Base-by-base conservation (phyloP, 2,888 invertebrate genomes). In the Pseudococcus longispinus region DNA sequence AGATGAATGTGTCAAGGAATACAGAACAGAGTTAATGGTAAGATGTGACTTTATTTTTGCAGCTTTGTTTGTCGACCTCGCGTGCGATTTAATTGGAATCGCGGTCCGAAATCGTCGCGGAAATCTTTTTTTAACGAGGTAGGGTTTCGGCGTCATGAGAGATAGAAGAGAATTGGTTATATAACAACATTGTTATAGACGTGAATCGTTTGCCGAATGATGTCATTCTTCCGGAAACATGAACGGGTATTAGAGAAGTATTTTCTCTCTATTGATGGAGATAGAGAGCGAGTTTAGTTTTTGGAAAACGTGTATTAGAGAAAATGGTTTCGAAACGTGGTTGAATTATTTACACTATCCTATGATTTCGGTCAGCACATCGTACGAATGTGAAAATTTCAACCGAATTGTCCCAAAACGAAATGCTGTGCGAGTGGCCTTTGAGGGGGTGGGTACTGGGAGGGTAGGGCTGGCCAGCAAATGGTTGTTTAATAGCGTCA, bases 201-300 rank as follows among this genome's bases (percentile, higher is more conserved):
- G 84, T 84, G 84, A 84, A 84, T 84, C 55, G 84, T 60, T 84
- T 84, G 46, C 84, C 84, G 60, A 84, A 84, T 84, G 20, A 84
- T 84, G 37, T 32, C 84, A 60, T 84, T 84, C 84, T 84, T 84
- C 84, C 84, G 84, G 84, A 84, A 84, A 84, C 60, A 18, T 84
- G 84, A 60, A 84, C 84, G 32, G 84, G 60, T 60, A 84, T 55
- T 84, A 84, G 32, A 32, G 60, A 60, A 60, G 46, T 60, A 84
- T 84, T 51, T 60, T 55, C 60, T 80, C 37, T 74, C 11, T 60
- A 60, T 23, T 60, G 60, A 60, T 60, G 29, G 18, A 70, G 70
- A 70, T 26, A 29, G 70, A 29, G 70, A 26, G 32, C 29, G 60
- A 3, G 20, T 60, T 60, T 23, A 23, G 60, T 8, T 65, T 26